Conservation (phyloP, 92 coral and sea anemone genomes). For the Plumapathes pennacea region DNA sequence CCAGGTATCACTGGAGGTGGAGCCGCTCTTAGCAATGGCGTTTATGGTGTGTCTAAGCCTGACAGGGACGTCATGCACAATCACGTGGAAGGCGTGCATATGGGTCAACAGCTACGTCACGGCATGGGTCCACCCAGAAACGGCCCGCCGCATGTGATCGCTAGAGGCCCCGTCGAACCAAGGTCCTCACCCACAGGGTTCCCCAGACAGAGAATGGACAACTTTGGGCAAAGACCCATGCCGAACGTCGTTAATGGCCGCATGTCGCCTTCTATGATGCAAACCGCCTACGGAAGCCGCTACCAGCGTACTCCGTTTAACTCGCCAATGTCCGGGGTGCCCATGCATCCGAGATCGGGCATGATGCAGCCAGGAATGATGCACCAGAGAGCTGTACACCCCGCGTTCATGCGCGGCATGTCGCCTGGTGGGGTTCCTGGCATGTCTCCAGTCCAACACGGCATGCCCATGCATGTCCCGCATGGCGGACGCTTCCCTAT, state of each 20-base stretch:
- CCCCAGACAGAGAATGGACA: conserved; percentile 9
- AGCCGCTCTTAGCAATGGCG: conserved; percentile 4
- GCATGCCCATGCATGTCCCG: conserved; percentile 54
- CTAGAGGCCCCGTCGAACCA: conserved; percentile 6
- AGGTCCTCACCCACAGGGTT: conserved; percentile 10
- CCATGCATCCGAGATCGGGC: conserved; percentile 37
- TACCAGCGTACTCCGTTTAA: conserved; percentile 46
- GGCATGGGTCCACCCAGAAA: conserved; percentile 6
- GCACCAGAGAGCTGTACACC: conserved; percentile 40
- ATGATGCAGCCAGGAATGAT: conserved; percentile 32
- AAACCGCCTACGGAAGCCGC: conserved; percentile 45
- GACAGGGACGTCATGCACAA: no score
- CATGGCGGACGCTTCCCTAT: conserved; percentile 53
- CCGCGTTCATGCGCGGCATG: conserved; percentile 54
- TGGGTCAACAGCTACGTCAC: conserved; percentile 1
- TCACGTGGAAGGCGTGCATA: background rate
- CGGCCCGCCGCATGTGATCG: conserved; percentile 8
- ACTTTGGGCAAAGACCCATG: conserved; percentile 24
- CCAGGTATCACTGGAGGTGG: conserved; percentile 1
- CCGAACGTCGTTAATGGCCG: conserved; percentile 38
- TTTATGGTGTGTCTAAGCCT: background rate
- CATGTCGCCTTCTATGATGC: conserved; percentile 40
- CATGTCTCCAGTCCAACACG: no score
- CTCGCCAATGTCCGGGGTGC: conserved; percentile 57
- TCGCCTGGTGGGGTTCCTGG: conserved; percentile 43